These are phyloP conservation scores for Stigmatopora argus DNA, from an alignment of 2,113 vertebrate genomes.

Conservation along the genomic window DNA sequence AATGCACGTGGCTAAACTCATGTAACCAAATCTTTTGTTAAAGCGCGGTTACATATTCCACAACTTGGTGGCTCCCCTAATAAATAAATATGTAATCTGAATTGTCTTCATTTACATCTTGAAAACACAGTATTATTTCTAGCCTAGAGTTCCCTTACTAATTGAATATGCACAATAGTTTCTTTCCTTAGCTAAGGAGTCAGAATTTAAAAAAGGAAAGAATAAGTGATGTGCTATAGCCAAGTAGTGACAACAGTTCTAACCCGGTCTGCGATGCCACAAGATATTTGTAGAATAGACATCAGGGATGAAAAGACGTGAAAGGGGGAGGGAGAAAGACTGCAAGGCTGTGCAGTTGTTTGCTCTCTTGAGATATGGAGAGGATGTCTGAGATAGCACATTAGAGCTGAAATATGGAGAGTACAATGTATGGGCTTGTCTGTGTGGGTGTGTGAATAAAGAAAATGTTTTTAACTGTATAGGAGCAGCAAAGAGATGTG, in stretches of 20 bases:
- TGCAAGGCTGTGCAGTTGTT: conserved; percentile 3
- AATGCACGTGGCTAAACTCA: too few species aligned
- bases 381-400: conserved; percentile 1
- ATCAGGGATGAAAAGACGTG: conserved; percentile 16
- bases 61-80: too few species aligned
- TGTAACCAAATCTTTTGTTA: too few species aligned
- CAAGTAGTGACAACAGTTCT: conserved; percentile 2
- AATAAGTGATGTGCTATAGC: conserved; percentile 1
- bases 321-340: conserved; percentile 20
- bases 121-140: too few species aligned
- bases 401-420: conserved; percentile 2
- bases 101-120: too few species aligned
- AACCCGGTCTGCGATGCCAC: conserved; percentile 23
- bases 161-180: too few species aligned
- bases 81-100: too few species aligned
- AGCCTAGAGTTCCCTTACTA: too few species aligned
- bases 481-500: conserved; percentile 38
- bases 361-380: conserved; percentile 2
- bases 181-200: too few species aligned
- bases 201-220: neutral
- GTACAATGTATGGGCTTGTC: conserved; percentile 10
- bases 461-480: conserved; percentile 17
- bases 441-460: neutral
- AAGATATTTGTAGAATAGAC: conserved; percentile 15
- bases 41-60: too few species aligned